These are phyloP conservation scores for Globia sparganii DNA, from an alignment of 2,888 invertebrate genomes.

Conservation along the genomic window DNA sequence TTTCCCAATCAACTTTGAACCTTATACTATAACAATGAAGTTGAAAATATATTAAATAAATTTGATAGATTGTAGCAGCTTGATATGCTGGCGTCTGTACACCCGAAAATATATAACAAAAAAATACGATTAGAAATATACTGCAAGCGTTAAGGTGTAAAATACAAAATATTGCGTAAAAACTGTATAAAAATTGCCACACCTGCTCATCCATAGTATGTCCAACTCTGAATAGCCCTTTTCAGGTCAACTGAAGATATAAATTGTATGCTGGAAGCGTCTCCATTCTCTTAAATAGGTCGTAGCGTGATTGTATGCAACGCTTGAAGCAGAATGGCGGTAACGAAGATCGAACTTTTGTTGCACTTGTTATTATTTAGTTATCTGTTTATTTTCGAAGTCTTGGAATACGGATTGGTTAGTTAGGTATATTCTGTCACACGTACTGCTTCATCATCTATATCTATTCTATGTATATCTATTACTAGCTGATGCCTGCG, in stretches of 20 bases:
- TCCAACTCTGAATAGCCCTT: constrained; percentile 39
- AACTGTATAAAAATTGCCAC: not conserved
- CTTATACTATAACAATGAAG: too few relatives aligned
- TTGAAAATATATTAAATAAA: too few relatives aligned
- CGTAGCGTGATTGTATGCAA: constrained; percentile 47
- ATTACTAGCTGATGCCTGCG: not conserved
- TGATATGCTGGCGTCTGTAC: too few relatives aligned
- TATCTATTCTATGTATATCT: not conserved
- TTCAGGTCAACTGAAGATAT: constrained; percentile 54
- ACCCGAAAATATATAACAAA: too few relatives aligned
- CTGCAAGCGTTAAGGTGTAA: not conserved
- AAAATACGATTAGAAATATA: too few relatives aligned
- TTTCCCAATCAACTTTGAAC: too few relatives aligned
- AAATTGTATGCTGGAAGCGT: constrained; percentile 41
- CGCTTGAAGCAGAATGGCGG: constrained; percentile 19
- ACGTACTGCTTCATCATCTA: not conserved
- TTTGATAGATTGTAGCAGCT: too few relatives aligned
- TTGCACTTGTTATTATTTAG: constrained; percentile 21
- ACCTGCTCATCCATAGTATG: constrained; percentile 7
- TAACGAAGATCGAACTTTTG: constrained; percentile 49
- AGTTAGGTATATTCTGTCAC: not conserved
- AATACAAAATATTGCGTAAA: not conserved
- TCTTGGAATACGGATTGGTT: constrained; percentile 3
- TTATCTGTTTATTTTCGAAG: constrained; percentile 14
- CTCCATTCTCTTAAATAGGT: constrained; percentile 49